A percentile compares a stretch with the other conserved stretches of the same genome.
phyloP scores from a whole-genome alignment of 2,797 vertebrate species.

The Diceros bicornis region DNA sequence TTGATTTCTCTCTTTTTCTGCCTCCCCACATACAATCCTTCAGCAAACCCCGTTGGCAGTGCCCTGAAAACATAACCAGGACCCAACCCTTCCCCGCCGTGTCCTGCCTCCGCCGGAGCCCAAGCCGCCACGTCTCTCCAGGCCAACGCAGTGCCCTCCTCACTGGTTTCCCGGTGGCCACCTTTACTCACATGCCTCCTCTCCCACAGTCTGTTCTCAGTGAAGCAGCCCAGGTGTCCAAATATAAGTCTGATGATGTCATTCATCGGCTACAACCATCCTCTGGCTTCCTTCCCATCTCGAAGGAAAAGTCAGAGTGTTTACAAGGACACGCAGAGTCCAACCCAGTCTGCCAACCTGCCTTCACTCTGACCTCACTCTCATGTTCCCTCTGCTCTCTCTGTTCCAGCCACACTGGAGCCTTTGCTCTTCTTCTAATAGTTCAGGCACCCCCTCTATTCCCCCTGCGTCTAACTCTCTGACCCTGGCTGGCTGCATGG shows the following conservation, averaged over 20 bases:
- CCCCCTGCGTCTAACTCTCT: no score
- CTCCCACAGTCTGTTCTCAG: not conserved
- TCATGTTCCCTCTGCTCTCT: accelerated
- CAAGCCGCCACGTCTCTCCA: no score
- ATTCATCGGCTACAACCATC: not conserved
- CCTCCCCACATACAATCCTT: not conserved
- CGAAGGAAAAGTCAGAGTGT: not conserved
- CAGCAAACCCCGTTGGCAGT: not conserved
- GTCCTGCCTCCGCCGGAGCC: not conserved
- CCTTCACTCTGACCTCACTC: accelerated
- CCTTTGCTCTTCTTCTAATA: accelerated
- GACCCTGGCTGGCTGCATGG: accelerated
- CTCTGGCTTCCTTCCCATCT: not conserved
- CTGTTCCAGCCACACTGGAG: not conserved
- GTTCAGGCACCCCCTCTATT: accelerated
- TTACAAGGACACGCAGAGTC: accelerated
- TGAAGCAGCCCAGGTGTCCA: no score
- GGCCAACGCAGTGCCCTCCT: not conserved
- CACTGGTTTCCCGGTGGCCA: accelerated
- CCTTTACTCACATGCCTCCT: not conserved
- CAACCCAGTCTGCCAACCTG: accelerated
- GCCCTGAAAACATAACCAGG: not conserved
- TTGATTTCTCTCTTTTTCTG: not conserved
- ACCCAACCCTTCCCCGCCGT: not conserved
- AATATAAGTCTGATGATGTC: accelerated